Evolutionary conservation across 1,140 invertebrate genomes (phyloP), one percentile per base, ranked within the genome.

Genomic region (Propsilocerus akamusi): DNA sequence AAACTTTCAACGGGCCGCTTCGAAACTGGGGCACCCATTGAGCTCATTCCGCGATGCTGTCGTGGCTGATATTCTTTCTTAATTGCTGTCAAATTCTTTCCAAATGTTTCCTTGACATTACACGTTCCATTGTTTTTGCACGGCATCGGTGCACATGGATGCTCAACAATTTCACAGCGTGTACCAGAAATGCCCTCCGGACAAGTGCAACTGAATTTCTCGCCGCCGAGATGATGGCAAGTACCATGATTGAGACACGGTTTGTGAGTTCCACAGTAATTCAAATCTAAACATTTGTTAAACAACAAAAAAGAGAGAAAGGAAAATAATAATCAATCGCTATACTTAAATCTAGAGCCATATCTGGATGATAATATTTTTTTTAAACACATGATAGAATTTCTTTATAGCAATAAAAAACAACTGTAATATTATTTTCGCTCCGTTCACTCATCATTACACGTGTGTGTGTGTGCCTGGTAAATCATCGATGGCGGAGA

Each of bases 201-300:
- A 64, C 93, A 97, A 26, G 79, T 81, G 68, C 93, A 97, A 51
- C 83, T 75, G 69, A 93, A 97, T 55, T 85, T 80, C 64, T 94
- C 90, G 7, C 89, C 86, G 23, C 83, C 87, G 1, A 89, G 94
- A 68, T 97, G 97, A 66, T 86, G 84, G 69, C 94, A 97, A 24
- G 90, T 92, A 32, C 90, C 94, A 48, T 90, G 90, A 69, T 97
- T 94, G 57, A 81, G 78, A 68, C 94, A 98, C 2, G 92, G 92
- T 64, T 90, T 86, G 69, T 97, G 88, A 48, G 94, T 95, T 37
- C 93, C 94, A 68, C 94, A 98, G 69, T 92, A 97, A 70, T 97
- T 97, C 56, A 98, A 75, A 74, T 98, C 94, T 81, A 68, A 41
- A 41, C 34, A 41, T 41, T 41, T 41, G 34, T 41, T 14, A 17